Evolutionary conservation across 1,140 invertebrate species (phyloP).

Genomic region (Myzus persicae): DNA sequence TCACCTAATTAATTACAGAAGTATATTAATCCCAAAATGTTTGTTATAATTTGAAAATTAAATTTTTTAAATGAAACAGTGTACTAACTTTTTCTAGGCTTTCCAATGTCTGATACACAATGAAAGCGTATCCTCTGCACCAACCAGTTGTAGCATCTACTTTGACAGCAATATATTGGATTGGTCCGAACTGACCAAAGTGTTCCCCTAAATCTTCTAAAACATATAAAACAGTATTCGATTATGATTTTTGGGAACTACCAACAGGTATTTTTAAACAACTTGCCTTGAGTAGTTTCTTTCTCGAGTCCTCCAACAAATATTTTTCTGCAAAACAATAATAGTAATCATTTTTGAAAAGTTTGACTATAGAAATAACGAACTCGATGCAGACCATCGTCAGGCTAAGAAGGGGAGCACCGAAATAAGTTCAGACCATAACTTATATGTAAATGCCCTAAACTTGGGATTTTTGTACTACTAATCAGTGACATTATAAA

Average conservation of each 20-base stretch:
- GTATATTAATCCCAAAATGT: no score
- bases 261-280: conserved; percentile 54
- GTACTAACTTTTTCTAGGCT: conserved; percentile 84
- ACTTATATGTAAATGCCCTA: no score
- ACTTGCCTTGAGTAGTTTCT: conserved; percentile 97
- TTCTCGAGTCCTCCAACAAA: conserved; percentile 97
- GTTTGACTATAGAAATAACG: no score
- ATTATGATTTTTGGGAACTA: no score
- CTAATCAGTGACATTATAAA: no score
- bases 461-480: no score
- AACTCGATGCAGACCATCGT: no score
- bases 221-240: conserved; percentile 65
- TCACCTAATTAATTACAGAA: no score
- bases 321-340: conserved; percentile 85
- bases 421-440: no score
- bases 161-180: conserved; percentile 93
- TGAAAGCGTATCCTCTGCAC: conserved; percentile 92
- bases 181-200: conserved; percentile 88
- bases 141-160: conserved; percentile 89
- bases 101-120: conserved; percentile 88
- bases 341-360: no score
- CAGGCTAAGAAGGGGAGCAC: no score
- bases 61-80: background rate
- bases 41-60: background rate
- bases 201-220: conserved; percentile 91